Percentiles rank a stretch among this genome's conserved stretches.
phyloP scores from a whole-genome alignment of 2,888 invertebrate species.

The Metellina segmentata region DNA sequence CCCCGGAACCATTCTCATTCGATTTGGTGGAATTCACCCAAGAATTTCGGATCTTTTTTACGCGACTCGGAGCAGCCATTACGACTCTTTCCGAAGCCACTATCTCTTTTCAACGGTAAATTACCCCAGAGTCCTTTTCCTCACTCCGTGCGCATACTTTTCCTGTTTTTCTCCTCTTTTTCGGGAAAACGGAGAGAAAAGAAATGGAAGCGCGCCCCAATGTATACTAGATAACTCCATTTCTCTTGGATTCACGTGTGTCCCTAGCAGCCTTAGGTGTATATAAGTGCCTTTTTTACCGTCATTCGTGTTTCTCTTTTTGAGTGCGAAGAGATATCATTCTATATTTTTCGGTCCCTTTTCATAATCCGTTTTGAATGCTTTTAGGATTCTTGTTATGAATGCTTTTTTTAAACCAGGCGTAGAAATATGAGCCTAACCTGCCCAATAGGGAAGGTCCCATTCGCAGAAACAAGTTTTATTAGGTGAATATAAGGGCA shows the following conservation, averaged over 20 bases:
- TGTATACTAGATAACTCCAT: conserved; percentile 38
- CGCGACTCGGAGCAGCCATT: conserved; percentile 10
- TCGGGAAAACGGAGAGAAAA: not conserved
- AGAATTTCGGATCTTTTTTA: not conserved
- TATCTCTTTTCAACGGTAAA: conserved; percentile 21
- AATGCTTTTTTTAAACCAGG: too few relatives aligned
- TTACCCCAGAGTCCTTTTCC: conserved; percentile 16
- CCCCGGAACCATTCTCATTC: not conserved
- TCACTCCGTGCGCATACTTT: not conserved
- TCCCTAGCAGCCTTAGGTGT: conserved; percentile 9
- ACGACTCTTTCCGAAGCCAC: not conserved
- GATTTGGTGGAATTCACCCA: conserved; percentile 1
- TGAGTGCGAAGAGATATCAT: not conserved
- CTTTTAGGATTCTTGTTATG: too few relatives aligned
- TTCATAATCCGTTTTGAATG: not conserved
- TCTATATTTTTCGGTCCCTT: not conserved
- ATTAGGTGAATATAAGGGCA: too few relatives aligned
- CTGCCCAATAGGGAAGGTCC: too few relatives aligned
- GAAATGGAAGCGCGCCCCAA: conserved; percentile 4
- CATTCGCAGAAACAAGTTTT: too few relatives aligned
- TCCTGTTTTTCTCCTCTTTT: not conserved
- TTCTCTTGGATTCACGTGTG: conserved; percentile 11
- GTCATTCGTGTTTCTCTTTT: not conserved
- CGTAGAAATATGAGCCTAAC: too few relatives aligned
- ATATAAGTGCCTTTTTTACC: not conserved